Evolutionary conservation across 2,113 vertebrate species (phyloP).

Genomic region (Thunnus thynnus): DNA sequence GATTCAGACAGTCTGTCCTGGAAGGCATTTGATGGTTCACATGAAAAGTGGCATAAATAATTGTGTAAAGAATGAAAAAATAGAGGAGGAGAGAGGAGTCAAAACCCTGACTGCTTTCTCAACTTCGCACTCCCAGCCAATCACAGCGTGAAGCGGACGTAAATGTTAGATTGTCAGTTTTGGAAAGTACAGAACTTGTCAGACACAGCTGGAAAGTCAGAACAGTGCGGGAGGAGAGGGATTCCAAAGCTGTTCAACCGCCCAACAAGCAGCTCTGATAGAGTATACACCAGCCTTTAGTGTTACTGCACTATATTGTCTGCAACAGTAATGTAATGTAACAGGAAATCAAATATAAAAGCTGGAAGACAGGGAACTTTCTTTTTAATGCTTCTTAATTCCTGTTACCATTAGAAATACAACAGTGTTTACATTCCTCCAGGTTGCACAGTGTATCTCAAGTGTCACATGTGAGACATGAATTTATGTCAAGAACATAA

Average conservation of each 20-base stretch:
- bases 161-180: conserved; percentile 17
- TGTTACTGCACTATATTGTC: neutral
- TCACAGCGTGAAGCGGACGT: neutral
- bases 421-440: neutral
- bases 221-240: too few species aligned
- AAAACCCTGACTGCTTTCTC: neutral
- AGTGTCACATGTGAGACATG: neutral
- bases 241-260: too few species aligned
- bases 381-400: conserved; percentile 5
- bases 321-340: too few species aligned
- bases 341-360: neutral
- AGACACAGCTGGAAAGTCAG: too few species aligned
- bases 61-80: conserved; percentile 4
- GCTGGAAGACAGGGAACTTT: neutral
- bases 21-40: neutral
- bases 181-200: neutral
- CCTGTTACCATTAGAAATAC: neutral
- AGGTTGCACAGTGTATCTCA: neutral
- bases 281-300: neutral
- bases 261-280: too few species aligned
- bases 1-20: neutral
- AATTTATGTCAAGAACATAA: neutral
- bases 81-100: neutral
- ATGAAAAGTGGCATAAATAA: neutral
- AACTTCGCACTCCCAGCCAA: neutral